Evolutionary conservation across 2,888 invertebrate species (phyloP).

Genomic region (Balanococcus diminutus): DNA sequence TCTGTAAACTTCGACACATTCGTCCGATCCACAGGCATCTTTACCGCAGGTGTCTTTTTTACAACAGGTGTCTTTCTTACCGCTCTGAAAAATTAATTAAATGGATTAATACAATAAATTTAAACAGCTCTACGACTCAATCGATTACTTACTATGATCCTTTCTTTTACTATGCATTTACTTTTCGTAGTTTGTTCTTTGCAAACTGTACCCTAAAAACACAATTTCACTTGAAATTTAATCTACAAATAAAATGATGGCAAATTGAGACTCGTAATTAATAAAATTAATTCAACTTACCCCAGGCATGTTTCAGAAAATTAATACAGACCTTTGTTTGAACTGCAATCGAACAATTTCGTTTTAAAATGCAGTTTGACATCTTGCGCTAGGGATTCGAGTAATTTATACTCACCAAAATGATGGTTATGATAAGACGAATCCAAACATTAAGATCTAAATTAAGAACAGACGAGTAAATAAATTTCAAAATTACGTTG

Average conservation of each 20-base stretch:
- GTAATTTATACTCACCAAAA: not conserved
- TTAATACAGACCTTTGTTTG: not conserved
- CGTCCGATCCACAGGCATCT: not conserved
- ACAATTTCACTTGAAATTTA: not conserved
- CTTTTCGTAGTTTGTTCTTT: conserved; percentile 39
- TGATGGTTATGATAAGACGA: too few relatives aligned
- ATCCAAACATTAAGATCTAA: not conserved
- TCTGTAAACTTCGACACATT: conserved; percentile 30
- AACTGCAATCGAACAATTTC: not conserved
- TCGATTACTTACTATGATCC: not conserved
- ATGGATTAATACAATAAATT: not conserved
- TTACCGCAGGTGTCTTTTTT: not conserved
- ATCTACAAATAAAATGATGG: not conserved
- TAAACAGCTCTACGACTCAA: too few relatives aligned
- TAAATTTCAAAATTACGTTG: not conserved
- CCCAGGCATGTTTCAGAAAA: not conserved
- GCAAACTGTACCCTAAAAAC: not conserved
- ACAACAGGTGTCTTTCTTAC: not conserved
- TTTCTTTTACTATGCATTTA: conserved; percentile 37
- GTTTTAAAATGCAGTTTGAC: not conserved
- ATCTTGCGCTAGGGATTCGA: not conserved
- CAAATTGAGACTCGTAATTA: too few relatives aligned
- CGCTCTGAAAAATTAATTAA: not conserved
- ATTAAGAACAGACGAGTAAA: too few relatives aligned
- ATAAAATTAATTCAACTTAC: not conserved